Percentiles rank a stretch among this genome's conserved stretches.
These are phyloP conservation scores for Horisme vitalbata DNA, from an alignment of 2,888 invertebrate genomes.

Conservation along the genomic window DNA sequence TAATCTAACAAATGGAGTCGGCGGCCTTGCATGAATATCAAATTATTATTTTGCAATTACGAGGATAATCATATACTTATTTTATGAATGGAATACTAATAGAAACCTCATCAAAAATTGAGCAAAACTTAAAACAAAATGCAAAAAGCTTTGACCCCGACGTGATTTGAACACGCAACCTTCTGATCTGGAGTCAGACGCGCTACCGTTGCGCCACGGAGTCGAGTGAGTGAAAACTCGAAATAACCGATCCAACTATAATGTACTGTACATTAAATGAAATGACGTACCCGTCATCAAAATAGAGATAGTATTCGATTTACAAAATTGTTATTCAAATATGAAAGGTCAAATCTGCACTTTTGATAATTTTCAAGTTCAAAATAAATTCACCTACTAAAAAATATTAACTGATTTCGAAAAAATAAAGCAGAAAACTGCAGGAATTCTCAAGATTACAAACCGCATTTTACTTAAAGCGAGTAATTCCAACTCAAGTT, in stretches of 20 bases:
- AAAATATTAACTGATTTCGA: neutral
- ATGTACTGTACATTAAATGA: neutral
- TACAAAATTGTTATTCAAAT: too few relatives aligned
- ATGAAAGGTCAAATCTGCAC: too few relatives aligned
- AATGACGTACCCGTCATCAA: too few relatives aligned
- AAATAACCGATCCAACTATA: constrained; percentile 8
- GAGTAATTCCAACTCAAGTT: constrained; percentile 10
- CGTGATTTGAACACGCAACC: constrained; percentile 99
- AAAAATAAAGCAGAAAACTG: constrained; percentile 4
- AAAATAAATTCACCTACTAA: too few relatives aligned
- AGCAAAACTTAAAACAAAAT: constrained; percentile 2
- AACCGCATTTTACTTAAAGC: constrained; percentile 16
- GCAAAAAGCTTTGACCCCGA: constrained; percentile 89
- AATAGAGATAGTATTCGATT: too few relatives aligned
- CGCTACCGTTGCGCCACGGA: constrained; percentile 99
- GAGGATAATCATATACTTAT: too few relatives aligned
- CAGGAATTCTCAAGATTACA: constrained; percentile 12
- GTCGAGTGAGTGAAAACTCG: constrained; percentile 63
- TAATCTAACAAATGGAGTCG: too few relatives aligned
- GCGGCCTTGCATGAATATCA: too few relatives aligned
- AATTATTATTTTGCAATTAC: too few relatives aligned
- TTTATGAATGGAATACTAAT: neutral
- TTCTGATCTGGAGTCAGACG: constrained; percentile 99
- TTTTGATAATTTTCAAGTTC: too few relatives aligned
- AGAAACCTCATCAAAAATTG: too few relatives aligned